Evolutionary conservation across 2,888 invertebrate species (phyloP), one percentile per base, ranked within the genome.

Genomic region (Coleophora deauratella): DNA sequence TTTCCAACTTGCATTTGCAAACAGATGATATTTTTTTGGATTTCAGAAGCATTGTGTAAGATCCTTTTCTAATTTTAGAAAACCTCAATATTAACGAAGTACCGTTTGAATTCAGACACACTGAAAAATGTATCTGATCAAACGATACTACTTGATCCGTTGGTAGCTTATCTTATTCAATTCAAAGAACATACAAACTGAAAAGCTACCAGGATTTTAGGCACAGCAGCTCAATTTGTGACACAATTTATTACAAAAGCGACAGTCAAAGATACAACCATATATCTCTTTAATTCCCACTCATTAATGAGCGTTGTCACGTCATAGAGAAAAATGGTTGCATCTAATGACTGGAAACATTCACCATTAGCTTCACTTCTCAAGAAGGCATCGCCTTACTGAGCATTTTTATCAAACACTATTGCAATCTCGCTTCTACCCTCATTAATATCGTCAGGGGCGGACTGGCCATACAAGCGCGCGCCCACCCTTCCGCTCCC

Each of bases 381-480:
- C 70, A 67, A 71, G 71, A 75, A 66, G 64, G 72, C 52, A 56
- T 70, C 62, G 69, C 69, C 69, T 72, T 74, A 70, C 75, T 76
- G 73, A 71, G 71, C 71, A 76, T 74, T 75, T 74, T 72, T 62
- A 68, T 75, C 69, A 59, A 55, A 84, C 82, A 84, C 81, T 70
- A 66, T 74, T 82, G 84, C 85, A 84, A 84, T 72, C 62, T 78
- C 78, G 85, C 85, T 85, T 85, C 80, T 85, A 85, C 75, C 77
- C 82, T 85, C 85, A 82, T 85, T 84, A 82, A 84, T 82, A 86
- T 86, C 82, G 86, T 85, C 86, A 86, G 86, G 86, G 84, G 85
- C 81, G 82, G 86, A 86, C 85, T 86, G 86, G 86, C 85, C 86
- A 80, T 86, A 86, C 86, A 85, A 85, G 79, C 84, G 82, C 71